A percentile compares a stretch with the other conserved stretches of the same genome.
phyloP scores from a whole-genome alignment of 2,888 invertebrate species.

The Sisyra nigra region DNA sequence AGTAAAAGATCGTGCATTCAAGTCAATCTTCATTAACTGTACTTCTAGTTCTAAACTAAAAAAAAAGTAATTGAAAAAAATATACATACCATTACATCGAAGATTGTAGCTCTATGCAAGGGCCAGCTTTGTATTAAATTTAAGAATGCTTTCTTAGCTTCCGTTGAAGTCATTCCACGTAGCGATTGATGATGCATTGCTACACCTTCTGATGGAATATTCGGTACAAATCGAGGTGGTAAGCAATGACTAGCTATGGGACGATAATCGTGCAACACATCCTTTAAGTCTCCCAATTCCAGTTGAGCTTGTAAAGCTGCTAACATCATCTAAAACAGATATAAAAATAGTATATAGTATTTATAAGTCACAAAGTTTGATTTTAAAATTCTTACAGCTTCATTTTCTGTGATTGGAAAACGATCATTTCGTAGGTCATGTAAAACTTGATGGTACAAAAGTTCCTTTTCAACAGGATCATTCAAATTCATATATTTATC shows the following conservation, averaged over 20 bases:
- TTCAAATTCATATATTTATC: constrained; percentile 62
- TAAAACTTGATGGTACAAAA: constrained; percentile 84
- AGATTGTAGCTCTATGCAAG: constrained; percentile 80
- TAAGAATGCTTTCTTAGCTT: constrained; percentile 83
- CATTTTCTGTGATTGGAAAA: constrained; percentile 84
- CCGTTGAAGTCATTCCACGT: constrained; percentile 68
- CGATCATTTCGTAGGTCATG: constrained; percentile 81
- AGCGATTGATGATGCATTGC: constrained; percentile 83
- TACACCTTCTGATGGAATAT: constrained; percentile 67
- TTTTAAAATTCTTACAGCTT: constrained; percentile 54
- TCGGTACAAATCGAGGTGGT: constrained; percentile 65
- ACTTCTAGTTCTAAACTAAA: too few species aligned
- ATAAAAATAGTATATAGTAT: neutral
- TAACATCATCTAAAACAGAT: constrained; percentile 58
- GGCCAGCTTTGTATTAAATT: constrained; percentile 91
- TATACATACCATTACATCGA: constrained; percentile 72
- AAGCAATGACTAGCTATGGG: constrained; percentile 65
- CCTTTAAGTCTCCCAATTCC: constrained; percentile 71
- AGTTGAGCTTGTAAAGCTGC: constrained; percentile 88
- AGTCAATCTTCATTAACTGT: too few species aligned
- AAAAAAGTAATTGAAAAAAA: constrained; percentile 1
- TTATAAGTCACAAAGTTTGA: constrained; percentile 4
- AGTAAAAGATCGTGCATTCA: too few species aligned
- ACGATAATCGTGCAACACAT: constrained; percentile 43
- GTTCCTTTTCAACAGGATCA: constrained; percentile 83